These are phyloP conservation scores for Orthonevra nobilis DNA, from an alignment of 2,888 invertebrate genomes.

Conservation along the genomic window DNA sequence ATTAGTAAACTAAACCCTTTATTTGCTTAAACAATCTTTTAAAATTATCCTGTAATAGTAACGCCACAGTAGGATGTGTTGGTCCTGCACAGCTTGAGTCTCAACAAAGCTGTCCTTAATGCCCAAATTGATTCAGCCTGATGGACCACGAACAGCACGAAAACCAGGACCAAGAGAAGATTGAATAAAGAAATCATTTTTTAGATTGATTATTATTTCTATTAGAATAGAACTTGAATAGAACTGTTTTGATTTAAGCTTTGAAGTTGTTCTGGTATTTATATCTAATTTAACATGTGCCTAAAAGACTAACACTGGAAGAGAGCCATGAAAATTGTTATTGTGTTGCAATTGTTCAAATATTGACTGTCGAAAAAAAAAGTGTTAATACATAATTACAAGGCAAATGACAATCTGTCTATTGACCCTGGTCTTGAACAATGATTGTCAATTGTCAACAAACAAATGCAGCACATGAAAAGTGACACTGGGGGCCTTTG, in stretches of 20 bases:
- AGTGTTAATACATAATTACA: too few species aligned
- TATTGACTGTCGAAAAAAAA: not conserved
- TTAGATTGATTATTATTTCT: not conserved
- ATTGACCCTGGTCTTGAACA: too few species aligned
- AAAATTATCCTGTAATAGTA: too few species aligned
- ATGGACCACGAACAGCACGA: slow-evolving; percentile 17
- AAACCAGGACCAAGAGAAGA: slow-evolving; percentile 20
- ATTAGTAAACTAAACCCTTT: too few species aligned
- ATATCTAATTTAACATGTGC: not conserved
- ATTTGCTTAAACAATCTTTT: too few species aligned
- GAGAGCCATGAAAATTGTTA: too few species aligned
- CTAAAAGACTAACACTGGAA: not conserved
- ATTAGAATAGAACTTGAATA: not conserved
- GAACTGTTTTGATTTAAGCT: not conserved
- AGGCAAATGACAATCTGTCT: too few species aligned
- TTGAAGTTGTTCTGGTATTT: slow-evolving; percentile 1
- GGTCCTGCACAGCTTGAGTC: not conserved
- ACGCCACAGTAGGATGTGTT: slow-evolving; percentile 18
- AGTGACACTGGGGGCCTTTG: too few species aligned
- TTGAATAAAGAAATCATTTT: slow-evolving; percentile 31
- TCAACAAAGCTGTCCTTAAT: not conserved
- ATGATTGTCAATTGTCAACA: too few species aligned
- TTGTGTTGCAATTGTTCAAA: not conserved
- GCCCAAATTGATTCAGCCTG: not conserved
- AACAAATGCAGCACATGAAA: too few species aligned